Evolutionary conservation across 2,888 invertebrate species (phyloP), one percentile per base, ranked within the genome.

Genomic region (Chrysotoxum bicinctum): DNA sequence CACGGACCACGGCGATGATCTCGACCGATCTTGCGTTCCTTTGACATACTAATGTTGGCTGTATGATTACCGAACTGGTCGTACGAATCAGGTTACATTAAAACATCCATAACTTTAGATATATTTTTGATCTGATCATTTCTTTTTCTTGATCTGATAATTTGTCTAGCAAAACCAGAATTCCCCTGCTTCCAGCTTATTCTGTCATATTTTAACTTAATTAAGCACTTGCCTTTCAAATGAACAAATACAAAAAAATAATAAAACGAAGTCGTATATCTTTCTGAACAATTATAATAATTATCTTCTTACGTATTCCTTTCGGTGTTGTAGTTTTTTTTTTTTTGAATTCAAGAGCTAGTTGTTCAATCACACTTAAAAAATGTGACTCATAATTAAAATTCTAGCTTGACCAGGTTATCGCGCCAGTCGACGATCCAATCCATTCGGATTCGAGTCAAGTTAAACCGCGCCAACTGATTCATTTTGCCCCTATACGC

Each of bases 341-440:
- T 32, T 21, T 19, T 6, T 32, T 16, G 1, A 73, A 40, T 43
- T 74, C 16, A 35, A 48, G 7, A 35, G 58, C 58, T 72, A 19
- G 45, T 58, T 58, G 19, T 72, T 58, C 23, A 73, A 37, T 50
- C 74, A 75, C 19, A 40, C 16, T 37, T 73, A 32, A 58, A 37
- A 58, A 50, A 66, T 45, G 37, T 76, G 76, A 76, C 58, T 76
- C 76, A 76, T 40, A 45, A 50, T 52, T 76, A 60, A 56, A 23
- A 40, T 40, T 76, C 76, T 69, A 60, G 50, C 60, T 69, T 69
- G 76, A 76, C 69, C 76, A 76, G 69, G 50, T 40, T 32, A 69
- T 60, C 58, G 21, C 35, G 23, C 48, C 21, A 19, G 43, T 14
- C 19, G 35, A 14, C 19, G 35, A 14, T 6, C 10, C 3, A 6